Evolutionary conservation across 2,888 invertebrate genomes (phyloP), one percentile per base, ranked within the genome.

Genomic region (Keiferia lycopersicella): DNA sequence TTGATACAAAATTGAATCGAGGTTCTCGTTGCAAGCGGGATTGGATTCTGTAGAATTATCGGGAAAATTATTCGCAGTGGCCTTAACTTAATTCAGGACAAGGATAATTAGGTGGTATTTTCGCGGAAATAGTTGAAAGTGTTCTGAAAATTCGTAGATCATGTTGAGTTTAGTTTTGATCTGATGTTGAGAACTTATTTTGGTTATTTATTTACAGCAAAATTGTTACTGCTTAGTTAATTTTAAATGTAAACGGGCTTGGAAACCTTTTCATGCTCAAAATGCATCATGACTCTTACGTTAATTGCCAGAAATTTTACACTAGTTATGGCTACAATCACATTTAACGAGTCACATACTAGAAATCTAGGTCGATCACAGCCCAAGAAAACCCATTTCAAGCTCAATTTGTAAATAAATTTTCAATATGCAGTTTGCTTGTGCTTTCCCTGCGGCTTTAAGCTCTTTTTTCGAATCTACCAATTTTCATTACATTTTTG

Each of bases 1-100:
- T 83, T 79, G 86, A 73, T 87, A 78, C 75, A 72, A 84, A 86
- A 83, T 76, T 75, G 71, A 73, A 69, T 62, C 56, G 14, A 14
- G 10, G 22, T 60, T 60, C 45, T 26, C 61, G 16, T 30, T 45
- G 56, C 34, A 34, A 10, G 34, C 34, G 26, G 56, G 16, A 56
- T 56, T 34, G 34, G 16, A 18, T 56, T 56, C 3, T 16, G 56
- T 56, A 16, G 26, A 56, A 56, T 56, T 56, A 20, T 26, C 30
- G 22, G 56, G n/a, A 16, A 16, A 56, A 34, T 53, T 50, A 22
- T 50, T 20, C 3, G 14, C 14, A 22, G 14, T 14, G 0, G 22
- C 12, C 22, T 53, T 22, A 1, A 22, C 18, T 51, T 11, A 20
- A 20, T 20, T 16, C 6, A 3, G 45, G 3, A 26, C 26, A 4